Base-by-base conservation (phyloP, 2,113 vertebrate species). In the Rhombomys opimus region DNA sequence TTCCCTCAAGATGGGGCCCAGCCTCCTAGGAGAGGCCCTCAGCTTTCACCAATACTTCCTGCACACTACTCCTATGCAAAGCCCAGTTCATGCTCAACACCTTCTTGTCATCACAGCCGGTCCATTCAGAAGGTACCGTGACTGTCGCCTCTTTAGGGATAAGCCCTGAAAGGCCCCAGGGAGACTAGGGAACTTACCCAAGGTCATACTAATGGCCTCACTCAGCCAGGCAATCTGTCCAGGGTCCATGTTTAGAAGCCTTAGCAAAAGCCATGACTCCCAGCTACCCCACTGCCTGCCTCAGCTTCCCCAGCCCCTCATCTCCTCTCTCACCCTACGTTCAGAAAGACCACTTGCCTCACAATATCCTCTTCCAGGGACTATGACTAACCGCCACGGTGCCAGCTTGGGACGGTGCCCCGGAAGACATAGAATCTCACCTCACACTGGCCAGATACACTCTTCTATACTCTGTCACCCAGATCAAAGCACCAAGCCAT, bases 231-330 rank as follows among this genome's bases (percentile, higher is more conserved):
- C 6, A 14, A 17, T 5, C 38, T 52, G 85, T 12, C 35, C 63
- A 25, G 30, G 52, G 32, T 25, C 35, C 9, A 41, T 22, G 32
- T 54, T 22, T 59, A 81, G 54, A 59, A 81, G 17, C 18, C 54
- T 23, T 22, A 81, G 30, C 17, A 18, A 35, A 81, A 35, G 12
- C 52, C 32, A 6, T 1, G 22, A 41, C 68, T 68, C 67, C 35
- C n/a, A 3, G 4, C 4, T 2, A 12, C 0, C 0, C 15, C 52
- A 9, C 50, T 32, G 76, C 76, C 14, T 32, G 4, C 27, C 76
- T 32, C 76, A 76, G 38, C 46, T 52, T 78, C 76, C 41, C 41
- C 23, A 22, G 25, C 22, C 22, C 41, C 23, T 30, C 46, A 52
- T 14, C 76, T 17, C 46, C 76, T 78, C 63, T n/a, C 46, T 32